A percentile compares a stretch with the other conserved stretches of the same genome.
Evolutionary conservation across 2,888 invertebrate genomes (phyloP).

Genomic region (Gonocerus acuteangulatus): DNA sequence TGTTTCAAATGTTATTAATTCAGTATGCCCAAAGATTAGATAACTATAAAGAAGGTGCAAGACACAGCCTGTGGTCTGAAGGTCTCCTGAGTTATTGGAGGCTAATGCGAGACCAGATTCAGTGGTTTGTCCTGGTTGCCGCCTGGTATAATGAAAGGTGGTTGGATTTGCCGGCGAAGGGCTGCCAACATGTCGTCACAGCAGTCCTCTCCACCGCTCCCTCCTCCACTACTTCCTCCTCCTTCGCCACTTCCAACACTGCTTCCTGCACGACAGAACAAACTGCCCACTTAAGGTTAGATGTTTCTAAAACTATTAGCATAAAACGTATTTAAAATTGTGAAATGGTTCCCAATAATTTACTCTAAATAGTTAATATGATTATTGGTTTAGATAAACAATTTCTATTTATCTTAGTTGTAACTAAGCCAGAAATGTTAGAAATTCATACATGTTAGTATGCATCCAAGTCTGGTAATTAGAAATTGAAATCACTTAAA

Average conservation of each 20-base stretch:
- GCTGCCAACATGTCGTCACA: conserved; percentile 63
- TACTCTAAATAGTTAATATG: no score
- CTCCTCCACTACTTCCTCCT: conserved; percentile 31
- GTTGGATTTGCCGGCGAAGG: conserved; percentile 60
- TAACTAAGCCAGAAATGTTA: no score
- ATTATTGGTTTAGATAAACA: no score
- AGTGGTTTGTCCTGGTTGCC: conserved; percentile 36
- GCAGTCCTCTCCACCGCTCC: conserved; percentile 43
- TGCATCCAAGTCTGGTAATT: no score
- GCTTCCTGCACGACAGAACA: conserved; percentile 19
- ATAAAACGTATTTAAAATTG: background rate
- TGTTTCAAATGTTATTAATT: conserved; percentile 1
- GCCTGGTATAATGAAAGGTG: conserved; percentile 48
- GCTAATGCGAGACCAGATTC: conserved; percentile 34
- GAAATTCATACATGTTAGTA: no score
- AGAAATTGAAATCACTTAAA: no score
- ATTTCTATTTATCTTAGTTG: no score
- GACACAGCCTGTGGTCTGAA: conserved; percentile 9
- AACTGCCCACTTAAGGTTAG: background rate
- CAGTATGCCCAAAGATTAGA: conserved; percentile 1
- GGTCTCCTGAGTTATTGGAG: background rate
- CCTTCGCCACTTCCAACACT: conserved; percentile 14
- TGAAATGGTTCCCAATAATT: no score
- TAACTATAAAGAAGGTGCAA: conserved; percentile 6
- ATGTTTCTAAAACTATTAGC: background rate